phyloP scores from a whole-genome alignment of 2,888 invertebrate genomes.

The Heterodera filipjevi region DNA sequence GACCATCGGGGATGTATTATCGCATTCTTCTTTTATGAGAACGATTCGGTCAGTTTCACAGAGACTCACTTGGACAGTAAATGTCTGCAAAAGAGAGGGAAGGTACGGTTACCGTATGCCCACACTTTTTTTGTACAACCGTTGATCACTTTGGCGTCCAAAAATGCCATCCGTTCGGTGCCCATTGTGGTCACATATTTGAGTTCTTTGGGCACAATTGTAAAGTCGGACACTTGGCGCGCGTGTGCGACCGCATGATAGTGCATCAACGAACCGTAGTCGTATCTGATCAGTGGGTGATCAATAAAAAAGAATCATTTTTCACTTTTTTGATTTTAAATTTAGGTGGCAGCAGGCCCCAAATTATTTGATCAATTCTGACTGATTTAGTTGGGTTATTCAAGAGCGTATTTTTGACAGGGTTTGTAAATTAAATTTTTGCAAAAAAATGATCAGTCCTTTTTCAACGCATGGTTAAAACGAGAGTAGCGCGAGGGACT shows the following conservation, averaged over 20 bases:
- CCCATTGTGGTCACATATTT: conserved; percentile 63
- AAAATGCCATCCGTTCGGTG: conserved; percentile 64
- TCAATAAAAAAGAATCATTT: neutral
- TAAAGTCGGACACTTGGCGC: conserved; percentile 64
- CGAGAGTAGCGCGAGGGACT: too few relatives aligned
- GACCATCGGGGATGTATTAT: neutral
- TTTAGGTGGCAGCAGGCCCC: too few relatives aligned
- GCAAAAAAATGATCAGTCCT: too few relatives aligned
- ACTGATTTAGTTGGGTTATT: too few relatives aligned
- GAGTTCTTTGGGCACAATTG: conserved; percentile 64
- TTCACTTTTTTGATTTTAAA: too few relatives aligned
- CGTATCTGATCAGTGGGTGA: conserved; percentile 42
- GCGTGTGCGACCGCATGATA: conserved; percentile 64
- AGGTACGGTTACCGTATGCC: neutral
- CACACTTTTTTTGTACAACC: conserved; percentile 28
- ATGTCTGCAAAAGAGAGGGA: conserved; percentile 42
- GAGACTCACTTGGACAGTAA: conserved; percentile 60
- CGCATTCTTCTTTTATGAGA: too few relatives aligned
- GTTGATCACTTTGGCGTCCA: conserved; percentile 64
- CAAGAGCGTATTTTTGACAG: too few relatives aligned
- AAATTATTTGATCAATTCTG: too few relatives aligned
- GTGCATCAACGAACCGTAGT: conserved; percentile 64
- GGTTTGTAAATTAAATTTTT: too few relatives aligned
- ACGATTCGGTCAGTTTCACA: too few relatives aligned
- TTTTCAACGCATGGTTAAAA: too few relatives aligned